phyloP scores from a whole-genome alignment of 2,113 vertebrate genomes.

The Meles meles region DNA sequence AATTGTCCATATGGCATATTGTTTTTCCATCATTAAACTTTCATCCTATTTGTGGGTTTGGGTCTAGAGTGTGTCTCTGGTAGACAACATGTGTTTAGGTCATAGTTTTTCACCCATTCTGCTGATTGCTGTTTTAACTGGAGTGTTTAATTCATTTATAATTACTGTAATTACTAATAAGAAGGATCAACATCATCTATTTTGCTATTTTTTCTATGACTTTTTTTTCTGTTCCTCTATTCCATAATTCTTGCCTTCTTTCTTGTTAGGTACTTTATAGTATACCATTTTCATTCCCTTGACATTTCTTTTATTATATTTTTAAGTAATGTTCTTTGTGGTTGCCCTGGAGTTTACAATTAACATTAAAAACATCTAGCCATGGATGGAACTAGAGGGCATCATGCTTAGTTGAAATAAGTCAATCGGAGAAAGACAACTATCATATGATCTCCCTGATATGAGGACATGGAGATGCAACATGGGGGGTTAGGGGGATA shows the following conservation, averaged over 20 bases:
- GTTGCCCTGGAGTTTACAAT: background rate
- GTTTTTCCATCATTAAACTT: background rate
- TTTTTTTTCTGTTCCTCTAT: background rate
- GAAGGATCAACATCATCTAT: background rate
- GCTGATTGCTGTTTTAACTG: background rate
- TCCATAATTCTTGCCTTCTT: background rate
- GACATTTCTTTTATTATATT: background rate
- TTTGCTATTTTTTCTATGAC: background rate
- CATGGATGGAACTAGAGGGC: too few relatives aligned
- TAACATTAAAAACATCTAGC: background rate
- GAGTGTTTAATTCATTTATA: background rate
- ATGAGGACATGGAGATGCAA: too few relatives aligned
- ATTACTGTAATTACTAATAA: background rate
- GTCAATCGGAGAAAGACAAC: too few relatives aligned
- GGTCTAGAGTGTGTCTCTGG: background rate
- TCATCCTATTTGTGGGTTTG: background rate
- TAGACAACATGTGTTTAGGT: background rate
- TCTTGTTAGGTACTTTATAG: background rate
- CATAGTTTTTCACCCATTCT: background rate
- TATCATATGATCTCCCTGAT: too few relatives aligned
- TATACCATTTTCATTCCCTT: background rate
- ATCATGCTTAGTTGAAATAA: too few relatives aligned
- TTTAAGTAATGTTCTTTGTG: background rate
- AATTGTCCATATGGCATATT: background rate
- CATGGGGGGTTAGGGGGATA: too few relatives aligned